Base-by-base conservation (phyloP, 2,113 vertebrate species). In the Acrocephalus arundinaceus region DNA sequence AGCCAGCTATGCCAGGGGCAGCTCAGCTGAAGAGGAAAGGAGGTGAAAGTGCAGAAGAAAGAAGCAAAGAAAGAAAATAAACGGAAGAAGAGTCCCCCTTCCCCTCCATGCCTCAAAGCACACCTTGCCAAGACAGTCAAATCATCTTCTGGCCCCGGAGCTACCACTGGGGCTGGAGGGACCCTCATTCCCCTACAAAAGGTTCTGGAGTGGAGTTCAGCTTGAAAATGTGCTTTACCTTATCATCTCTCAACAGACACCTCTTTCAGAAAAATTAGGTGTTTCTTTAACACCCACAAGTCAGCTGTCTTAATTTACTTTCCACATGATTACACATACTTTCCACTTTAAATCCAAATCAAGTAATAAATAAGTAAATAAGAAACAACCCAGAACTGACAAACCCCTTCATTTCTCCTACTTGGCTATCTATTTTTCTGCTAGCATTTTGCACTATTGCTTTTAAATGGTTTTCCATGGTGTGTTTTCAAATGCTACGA, bases 251-350 rank as follows among this genome's bases (percentile, higher is more conserved):
- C 62, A 72, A 58, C 79, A 96, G 89, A 15, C 33, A 75, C 20
- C 28, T 81, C 59, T 61, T 65, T 77, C 54, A 70, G 62, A 52
- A 94, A 93, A 91, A 79, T 23, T 1, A 85, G 22, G 16, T 28
- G n/a, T 39, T 85, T 72, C 37, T 41, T 58, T 35, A 84, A 73
- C 22, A 71, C 31, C 46, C 67, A 59, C 67, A 75, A 86, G 74
- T 51, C 24, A 93, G 25, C 65, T 54, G 39, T 35, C 71, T 81
- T 89, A 82, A 95, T 94, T 95, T 67, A 65, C 72, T 96, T 97
- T 83, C 70, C 82, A 80, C 83, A 86, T 49, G 84, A 90, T 78
- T 76, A 78, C 81, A 92, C 85, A 62, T 25, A n/a, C 51, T 78
- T 92, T 67, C 71, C 62, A 68, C 30, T 92, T 46, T 46, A 67